Evolutionary conservation across 2,797 vertebrate genomes (phyloP), one percentile per base, ranked within the genome.

Genomic region (Poecilia wingei): DNA sequence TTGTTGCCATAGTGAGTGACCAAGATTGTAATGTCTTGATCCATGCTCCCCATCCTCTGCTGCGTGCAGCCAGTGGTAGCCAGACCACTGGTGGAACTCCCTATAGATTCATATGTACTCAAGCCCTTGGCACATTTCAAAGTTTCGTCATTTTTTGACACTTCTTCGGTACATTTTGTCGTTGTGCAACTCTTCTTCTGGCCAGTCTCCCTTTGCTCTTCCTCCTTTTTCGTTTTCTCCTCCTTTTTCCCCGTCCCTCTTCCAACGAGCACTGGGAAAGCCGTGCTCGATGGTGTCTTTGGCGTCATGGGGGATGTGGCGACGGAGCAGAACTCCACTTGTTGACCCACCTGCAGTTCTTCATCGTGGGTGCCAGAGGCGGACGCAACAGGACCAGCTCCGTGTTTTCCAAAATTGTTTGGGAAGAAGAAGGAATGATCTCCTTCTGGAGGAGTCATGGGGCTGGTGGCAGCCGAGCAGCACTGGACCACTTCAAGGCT

Each of bases 291-390:
- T 0, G 93, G 93, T 0, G 92, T 94, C 82, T 91, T 94, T 2
- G 89, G 97, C 90, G 0, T 95, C 96, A 88, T 96, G 47, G 97
- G 97, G 28, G 96, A 97, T 0, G 97, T 98, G 87, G 97, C 97
- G 28, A 98, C 96, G 0, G 97, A 97, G 80, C 96, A 96, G 57
- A 92, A 96, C 94, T 98, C 96, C 70, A 97, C 95, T 0, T 94
- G 93, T 81, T 94, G 94, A 59, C 95, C 97, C 84, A 96, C 96
- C 88, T 97, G 97, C 86, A 97, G 95, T 83, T 96, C 96, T 0
- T 94, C 96, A 0, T 97, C 97, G 86, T 96, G 95, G 61, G 89
- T 95, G 72, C 84, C 90, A 2, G 94, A 69, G 0, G 66, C 10
- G 25, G 81, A 90, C 36, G 83, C 87, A 0, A 68, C 79, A 45